Conservation (phyloP, 2,797 vertebrate species). For the Pristis pectinata region DNA sequence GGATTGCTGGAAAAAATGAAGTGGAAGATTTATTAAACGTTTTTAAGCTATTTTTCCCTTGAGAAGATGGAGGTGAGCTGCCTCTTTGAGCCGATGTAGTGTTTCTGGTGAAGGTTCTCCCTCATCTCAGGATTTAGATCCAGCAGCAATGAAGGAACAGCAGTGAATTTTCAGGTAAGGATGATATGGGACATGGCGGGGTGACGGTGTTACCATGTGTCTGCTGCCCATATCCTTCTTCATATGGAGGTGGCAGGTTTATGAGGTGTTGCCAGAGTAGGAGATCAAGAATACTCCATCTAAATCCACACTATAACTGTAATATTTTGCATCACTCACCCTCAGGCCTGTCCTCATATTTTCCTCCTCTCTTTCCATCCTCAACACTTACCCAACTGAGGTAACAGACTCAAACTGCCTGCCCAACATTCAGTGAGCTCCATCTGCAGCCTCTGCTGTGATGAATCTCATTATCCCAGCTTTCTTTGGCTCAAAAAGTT, state of each 20-base stretch:
- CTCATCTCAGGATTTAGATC: no score
- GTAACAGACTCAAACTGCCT: not conserved
- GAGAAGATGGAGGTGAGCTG: no score
- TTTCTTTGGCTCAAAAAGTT: not conserved
- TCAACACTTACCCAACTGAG: not conserved
- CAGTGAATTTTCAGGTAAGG: no score
- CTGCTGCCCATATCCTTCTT: no score
- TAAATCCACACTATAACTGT: not conserved
- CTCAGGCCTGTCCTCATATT: not conserved
- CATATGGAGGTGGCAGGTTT: no score
- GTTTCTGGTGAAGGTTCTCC: no score
- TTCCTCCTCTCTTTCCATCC: not conserved
- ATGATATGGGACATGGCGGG: no score
- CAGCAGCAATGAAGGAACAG: no score
- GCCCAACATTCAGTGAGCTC: not conserved
- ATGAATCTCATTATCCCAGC: not conserved
- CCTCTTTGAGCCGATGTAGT: no score
- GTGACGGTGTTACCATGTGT: no score
- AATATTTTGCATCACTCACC: not conserved
- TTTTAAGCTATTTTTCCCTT: no score
- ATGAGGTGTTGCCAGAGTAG: not conserved
- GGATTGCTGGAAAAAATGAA: not conserved
- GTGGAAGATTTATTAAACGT: not conserved
- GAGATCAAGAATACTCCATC: not conserved
- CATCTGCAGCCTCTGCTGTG: not conserved